These are phyloP conservation scores for Diarsia rubi DNA, from an alignment of 2,888 invertebrate species.

Conservation along the genomic window DNA sequence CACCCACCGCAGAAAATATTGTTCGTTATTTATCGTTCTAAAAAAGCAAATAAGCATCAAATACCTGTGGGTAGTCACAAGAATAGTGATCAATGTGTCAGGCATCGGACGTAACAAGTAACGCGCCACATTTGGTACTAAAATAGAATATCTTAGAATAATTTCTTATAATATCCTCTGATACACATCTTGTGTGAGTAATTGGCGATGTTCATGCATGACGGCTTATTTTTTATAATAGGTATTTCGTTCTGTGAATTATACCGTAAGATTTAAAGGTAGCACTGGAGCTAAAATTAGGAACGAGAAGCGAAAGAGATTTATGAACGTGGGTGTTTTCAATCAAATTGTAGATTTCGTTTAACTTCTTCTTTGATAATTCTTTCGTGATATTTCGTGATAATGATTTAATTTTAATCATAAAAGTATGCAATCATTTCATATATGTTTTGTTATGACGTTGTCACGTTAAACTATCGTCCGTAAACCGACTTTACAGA, in stretches of 20 bases:
- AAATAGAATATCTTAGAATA: slow-evolving; percentile 23
- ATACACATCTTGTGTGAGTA: neutral
- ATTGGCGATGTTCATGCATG: neutral
- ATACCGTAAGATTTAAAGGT: neutral
- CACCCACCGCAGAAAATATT: neutral
- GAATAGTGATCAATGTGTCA: slow-evolving; percentile 13
- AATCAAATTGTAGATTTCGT: no score
- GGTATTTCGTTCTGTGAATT: neutral
- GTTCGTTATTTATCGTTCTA: neutral
- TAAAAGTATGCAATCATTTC: no score
- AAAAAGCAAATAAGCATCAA: slow-evolving; percentile 7
- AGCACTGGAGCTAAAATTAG: neutral
- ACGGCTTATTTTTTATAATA: neutral
- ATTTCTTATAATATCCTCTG: neutral
- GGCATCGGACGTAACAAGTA: neutral
- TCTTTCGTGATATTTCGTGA: no score
- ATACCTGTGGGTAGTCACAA: neutral
- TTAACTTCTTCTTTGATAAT: no score
- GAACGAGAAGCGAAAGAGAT: neutral
- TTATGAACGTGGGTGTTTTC: neutral
- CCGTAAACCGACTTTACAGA: no score
- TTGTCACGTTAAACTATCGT: no score
- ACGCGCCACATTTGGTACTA: neutral
- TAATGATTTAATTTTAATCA: no score
- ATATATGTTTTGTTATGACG: no score